Evolutionary conservation across 1,140 invertebrate genomes (phyloP), one percentile per base, ranked within the genome.

Genomic region (Bombus ignitus): DNA sequence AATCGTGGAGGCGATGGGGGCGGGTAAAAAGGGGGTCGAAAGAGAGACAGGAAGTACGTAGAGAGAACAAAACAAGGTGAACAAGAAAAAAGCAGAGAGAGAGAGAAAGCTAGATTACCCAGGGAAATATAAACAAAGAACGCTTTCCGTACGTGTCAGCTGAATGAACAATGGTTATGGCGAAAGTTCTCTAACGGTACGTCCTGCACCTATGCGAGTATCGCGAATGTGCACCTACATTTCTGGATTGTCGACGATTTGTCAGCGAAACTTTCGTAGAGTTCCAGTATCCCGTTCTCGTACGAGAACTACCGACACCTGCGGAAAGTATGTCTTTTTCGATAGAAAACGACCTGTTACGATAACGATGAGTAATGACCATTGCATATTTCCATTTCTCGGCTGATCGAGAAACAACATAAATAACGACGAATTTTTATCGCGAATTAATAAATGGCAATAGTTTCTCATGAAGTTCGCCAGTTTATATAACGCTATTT

Each of bases 151-250:
- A 87, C 85, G 89, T 82, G 84, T 91, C 87, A 81, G 59, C 68
- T 74, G 79, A 65, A 85, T 91, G 87, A 92, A 88, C 87, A 92
- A 92, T 91, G 81, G 87, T 90, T 92, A 91, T 89, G 85, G 87
- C 77, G 73, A 91, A 92, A 91, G 88, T 91, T 91, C 59, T 76
- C 42, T 71, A 62, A 76, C 82, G 57, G 32, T 76, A 10, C 18
- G 32, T 66, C 39, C n/a, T 68, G 42, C n/a, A 25, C n/a, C 22
- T 25, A 9, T 12, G 12, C 22, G 62, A 62, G 57, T 39, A 77
- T 62, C 75, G 13, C 71, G 70, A 74, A 73, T 75, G 73, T 37
- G 70, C 59, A 68, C 76, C 66, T 78, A 81, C 72, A 79, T 83
- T 86, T 71, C 75, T 74, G 44, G 83, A 83, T 73, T 80, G 74